A percentile compares a stretch with the other conserved stretches of the same genome.
phyloP scores from a whole-genome alignment of 2,113 vertebrate species.

The Lycocorax pyrrhopterus region DNA sequence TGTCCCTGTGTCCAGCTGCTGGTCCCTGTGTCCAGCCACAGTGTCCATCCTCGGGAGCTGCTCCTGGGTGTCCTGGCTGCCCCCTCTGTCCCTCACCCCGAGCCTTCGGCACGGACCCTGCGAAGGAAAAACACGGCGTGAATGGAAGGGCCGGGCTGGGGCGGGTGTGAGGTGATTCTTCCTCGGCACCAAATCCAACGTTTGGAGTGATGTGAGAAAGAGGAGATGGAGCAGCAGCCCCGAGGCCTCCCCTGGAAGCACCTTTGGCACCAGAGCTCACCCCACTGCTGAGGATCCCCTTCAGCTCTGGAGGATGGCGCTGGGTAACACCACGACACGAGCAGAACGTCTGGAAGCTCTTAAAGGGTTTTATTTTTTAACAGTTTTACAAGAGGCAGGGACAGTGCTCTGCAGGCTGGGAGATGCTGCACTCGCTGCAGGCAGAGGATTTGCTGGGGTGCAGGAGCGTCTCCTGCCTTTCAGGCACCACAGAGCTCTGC shows the following conservation, averaged over 20 bases:
- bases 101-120: background rate
- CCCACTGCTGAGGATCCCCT: fast-evolving
- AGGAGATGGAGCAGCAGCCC: background rate
- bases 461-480: background rate
- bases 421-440: background rate
- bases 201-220: background rate
- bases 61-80: background rate
- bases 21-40: background rate
- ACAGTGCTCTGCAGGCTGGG: background rate
- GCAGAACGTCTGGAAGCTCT: background rate
- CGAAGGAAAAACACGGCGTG: background rate
- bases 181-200: fast-evolving
- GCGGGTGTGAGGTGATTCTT: fast-evolving
- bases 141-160: background rate
- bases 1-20: background rate
- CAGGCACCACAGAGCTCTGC: background rate
- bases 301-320: background rate
- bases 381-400: background rate
- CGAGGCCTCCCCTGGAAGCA: background rate
- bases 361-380: background rate
- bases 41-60: fast-evolving
- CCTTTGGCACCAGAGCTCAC: background rate
- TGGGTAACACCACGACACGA: background rate
- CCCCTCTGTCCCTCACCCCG: background rate
- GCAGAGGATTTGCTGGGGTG: background rate